Percentiles rank a stretch among this genome's conserved stretches.
These are phyloP conservation scores for Ochropacha duplaris DNA, from an alignment of 2,888 invertebrate species.

Conservation along the genomic window DNA sequence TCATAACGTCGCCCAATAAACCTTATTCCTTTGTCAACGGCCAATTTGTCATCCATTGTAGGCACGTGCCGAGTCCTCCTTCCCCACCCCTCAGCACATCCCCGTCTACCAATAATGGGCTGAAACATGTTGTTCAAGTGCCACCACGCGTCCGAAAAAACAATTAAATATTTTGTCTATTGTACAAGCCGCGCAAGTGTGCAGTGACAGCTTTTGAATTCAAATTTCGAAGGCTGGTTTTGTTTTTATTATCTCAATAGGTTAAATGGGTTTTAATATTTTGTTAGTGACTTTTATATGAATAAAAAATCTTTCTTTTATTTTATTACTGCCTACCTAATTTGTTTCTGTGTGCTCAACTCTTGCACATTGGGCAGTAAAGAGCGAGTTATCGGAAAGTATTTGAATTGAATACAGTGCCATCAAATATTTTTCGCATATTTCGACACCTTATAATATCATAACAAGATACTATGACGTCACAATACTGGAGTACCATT, in stretches of 20 bases:
- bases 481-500: not conserved
- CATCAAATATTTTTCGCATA: too few species aligned
- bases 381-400: too few species aligned
- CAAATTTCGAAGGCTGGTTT: slow-evolving; percentile 17
- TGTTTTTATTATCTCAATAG: slow-evolving; percentile 10
- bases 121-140: slow-evolving; percentile 67
- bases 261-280: not conserved
- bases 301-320: not conserved
- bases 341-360: too few species aligned
- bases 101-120: slow-evolving; percentile 24
- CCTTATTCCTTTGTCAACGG: slow-evolving; percentile 74
- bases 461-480: not conserved
- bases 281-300: not conserved
- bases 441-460: too few species aligned
- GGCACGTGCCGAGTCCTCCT: slow-evolving; percentile 27
- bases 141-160: slow-evolving; percentile 69
- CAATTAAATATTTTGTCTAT: slow-evolving; percentile 69
- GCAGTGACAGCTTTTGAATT: slow-evolving; percentile 31
- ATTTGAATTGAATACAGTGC: too few species aligned
- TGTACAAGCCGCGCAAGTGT: slow-evolving; percentile 21
- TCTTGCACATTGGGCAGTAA: too few species aligned
- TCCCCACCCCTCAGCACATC: slow-evolving; percentile 17
- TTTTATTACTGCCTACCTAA: not conserved
- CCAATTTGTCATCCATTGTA: slow-evolving; percentile 80
- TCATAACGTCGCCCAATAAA: slow-evolving; percentile 78